Percentiles rank a stretch among this genome's conserved stretches.
These are phyloP conservation scores for Hormaphis cornu DNA, from an alignment of 1,140 invertebrate genomes.

Conservation along the genomic window DNA sequence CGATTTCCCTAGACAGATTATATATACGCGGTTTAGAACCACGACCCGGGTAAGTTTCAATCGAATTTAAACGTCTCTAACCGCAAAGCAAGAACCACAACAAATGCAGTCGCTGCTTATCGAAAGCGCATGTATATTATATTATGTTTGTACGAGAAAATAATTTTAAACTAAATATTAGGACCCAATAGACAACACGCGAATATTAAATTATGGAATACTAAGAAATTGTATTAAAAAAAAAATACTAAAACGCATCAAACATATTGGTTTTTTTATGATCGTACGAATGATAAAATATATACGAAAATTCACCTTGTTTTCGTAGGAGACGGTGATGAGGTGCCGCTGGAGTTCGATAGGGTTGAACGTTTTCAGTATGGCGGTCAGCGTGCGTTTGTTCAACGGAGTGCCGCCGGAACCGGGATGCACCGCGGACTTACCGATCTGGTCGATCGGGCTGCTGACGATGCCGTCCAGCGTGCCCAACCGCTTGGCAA, in stretches of 20 bases:
- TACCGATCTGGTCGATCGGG: constrained; percentile 22
- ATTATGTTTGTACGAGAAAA: neutral
- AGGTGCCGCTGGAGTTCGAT: constrained; percentile 73
- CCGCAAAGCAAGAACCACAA: neutral
- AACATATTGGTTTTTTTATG: too few species aligned
- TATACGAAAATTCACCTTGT: constrained; percentile 72
- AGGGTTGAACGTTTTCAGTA: constrained; percentile 67
- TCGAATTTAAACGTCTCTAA: neutral
- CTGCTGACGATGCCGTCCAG: constrained; percentile 39
- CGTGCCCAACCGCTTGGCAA: constrained; percentile 34
- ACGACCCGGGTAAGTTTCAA: neutral
- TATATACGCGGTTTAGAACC: neutral
- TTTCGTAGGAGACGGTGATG: constrained; percentile 69
- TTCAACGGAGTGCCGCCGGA: constrained; percentile 38
- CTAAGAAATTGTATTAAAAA: too few species aligned
- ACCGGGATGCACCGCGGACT: neutral
- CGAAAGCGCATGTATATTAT: constrained; percentile 1
- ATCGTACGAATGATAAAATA: too few species aligned
- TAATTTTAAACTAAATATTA: neutral
- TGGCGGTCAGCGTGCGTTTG: constrained; percentile 62
- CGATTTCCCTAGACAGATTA: neutral
- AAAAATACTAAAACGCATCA: too few species aligned
- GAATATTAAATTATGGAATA: too few species aligned
- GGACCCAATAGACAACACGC: too few species aligned
- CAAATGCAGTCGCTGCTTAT: neutral